These are phyloP conservation scores for Charina bottae DNA, from an alignment of 2,113 vertebrate genomes.

Conservation along the genomic window DNA sequence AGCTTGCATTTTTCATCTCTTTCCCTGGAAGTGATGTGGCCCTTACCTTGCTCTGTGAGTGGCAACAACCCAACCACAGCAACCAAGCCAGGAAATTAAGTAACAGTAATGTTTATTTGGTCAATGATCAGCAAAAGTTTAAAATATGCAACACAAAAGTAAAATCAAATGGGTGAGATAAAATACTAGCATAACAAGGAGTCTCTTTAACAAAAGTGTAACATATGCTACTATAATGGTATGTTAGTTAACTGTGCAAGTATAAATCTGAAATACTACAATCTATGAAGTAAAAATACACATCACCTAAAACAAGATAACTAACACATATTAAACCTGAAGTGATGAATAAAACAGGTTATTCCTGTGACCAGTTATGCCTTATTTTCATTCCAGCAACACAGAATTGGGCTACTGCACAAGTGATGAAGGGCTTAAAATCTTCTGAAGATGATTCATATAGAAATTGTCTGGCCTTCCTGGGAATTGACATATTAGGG, in stretches of 20 bases:
- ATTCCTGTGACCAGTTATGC: background rate
- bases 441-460: background rate
- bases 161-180: background rate
- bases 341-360: background rate
- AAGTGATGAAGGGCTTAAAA: background rate
- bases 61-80: background rate
- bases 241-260: background rate
- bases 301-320: background rate
- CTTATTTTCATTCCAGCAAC: background rate
- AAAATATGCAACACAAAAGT: background rate
- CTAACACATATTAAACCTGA: background rate
- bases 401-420: background rate
- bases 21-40: background rate
- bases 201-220: too few species aligned
- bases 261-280: background rate
- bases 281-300: background rate
- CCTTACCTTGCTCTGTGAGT: background rate
- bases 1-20: background rate
- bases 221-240: background rate
- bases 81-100: background rate
- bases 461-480: background rate
- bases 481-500: background rate
- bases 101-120: background rate
- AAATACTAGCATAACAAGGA: background rate
- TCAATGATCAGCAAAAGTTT: background rate